phyloP scores from a whole-genome alignment of 2,888 invertebrate genomes.

The Stictocephala bisonia region DNA sequence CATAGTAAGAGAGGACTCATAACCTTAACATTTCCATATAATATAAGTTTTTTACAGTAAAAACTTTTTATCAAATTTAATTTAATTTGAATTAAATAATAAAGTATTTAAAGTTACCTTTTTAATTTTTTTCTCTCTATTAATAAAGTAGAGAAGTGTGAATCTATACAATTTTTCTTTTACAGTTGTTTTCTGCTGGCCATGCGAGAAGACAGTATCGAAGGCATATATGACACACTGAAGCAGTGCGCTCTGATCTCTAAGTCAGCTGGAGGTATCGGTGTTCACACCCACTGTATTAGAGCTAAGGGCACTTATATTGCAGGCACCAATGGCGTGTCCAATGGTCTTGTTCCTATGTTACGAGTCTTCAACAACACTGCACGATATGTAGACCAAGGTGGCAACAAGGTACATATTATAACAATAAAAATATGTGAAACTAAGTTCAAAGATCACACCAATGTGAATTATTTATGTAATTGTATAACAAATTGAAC shows the following conservation, averaged over 20 bases:
- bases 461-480: too few relatives aligned
- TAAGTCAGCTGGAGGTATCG: constrained; percentile 97
- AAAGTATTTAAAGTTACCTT: neutral
- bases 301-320: constrained; percentile 92
- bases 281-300: constrained; percentile 95
- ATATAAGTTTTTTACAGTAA: too few relatives aligned
- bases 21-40: too few relatives aligned
- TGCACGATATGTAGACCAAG: constrained; percentile 97
- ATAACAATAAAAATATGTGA: too few relatives aligned
- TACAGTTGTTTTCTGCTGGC: constrained; percentile 92
- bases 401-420: constrained; percentile 82
- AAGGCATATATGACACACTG: constrained; percentile 93
- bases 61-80: neutral
- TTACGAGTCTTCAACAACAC: constrained; percentile 95
- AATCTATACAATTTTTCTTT: too few relatives aligned
- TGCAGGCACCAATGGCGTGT: constrained; percentile 92
- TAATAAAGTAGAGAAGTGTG: neutral
- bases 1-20: too few relatives aligned
- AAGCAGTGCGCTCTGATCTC: constrained; percentile 95
- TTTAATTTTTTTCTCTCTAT: constrained; percentile 11
- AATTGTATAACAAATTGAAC: too few relatives aligned
- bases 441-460: too few relatives aligned
- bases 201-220: constrained; percentile 95
- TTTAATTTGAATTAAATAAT: neutral
- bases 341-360: constrained; percentile 97